A percentile compares a stretch with the other conserved stretches of the same genome.
These are phyloP conservation scores for Bombylius major DNA, from an alignment of 2,888 invertebrate species.

Conservation along the genomic window DNA sequence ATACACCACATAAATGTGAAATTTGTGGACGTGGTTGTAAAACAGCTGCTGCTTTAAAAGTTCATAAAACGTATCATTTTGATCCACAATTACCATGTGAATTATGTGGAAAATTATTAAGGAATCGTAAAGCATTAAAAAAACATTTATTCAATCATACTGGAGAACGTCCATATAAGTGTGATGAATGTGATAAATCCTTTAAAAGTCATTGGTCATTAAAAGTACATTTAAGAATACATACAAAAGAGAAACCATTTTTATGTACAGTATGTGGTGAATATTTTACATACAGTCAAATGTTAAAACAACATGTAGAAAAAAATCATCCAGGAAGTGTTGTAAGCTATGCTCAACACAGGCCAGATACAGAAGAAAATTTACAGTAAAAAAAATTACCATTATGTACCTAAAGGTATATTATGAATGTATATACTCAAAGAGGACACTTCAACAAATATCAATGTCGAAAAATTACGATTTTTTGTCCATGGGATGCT, in stretches of 20 bases:
- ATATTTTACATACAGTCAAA: not conserved
- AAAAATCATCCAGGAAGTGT: not conserved
- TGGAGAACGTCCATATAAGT: not conserved
- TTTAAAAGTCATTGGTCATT: not conserved
- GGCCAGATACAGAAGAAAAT: no score
- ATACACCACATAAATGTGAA: not conserved
- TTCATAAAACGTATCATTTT: not conserved
- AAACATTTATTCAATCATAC: not conserved
- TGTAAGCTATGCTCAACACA: no score
- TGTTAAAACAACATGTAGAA: not conserved
- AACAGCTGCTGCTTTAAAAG: not conserved
- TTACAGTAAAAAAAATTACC: no score
- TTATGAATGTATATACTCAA: no score
- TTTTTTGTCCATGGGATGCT: no score
- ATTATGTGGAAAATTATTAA: constrained; percentile 1
- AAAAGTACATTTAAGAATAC: not conserved
- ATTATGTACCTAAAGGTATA: no score
- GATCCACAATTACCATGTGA: constrained; percentile 1
- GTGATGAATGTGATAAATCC: not conserved
- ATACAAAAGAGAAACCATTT: not conserved
- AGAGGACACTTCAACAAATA: no score
- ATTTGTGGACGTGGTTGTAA: not conserved
- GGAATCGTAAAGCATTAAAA: not conserved
- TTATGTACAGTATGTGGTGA: not conserved
- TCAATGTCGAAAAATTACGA: no score